Percentiles rank a stretch among this genome's conserved stretches.
Conservation (phyloP, 2,113 vertebrate species). For the Coptodon rendalli region DNA sequence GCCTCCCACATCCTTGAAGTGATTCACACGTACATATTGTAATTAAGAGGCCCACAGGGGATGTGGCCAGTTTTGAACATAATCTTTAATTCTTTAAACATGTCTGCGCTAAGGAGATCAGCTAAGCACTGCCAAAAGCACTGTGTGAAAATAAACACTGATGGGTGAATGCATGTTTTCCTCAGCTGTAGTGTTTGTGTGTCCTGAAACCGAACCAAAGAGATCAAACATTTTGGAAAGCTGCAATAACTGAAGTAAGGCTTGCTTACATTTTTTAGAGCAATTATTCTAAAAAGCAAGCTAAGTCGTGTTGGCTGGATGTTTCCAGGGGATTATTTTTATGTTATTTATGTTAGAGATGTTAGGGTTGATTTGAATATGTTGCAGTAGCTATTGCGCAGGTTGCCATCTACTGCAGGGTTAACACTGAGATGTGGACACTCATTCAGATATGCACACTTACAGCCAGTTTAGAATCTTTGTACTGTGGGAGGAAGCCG, state of each 20-base stretch:
- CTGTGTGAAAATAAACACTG: slow-evolving; percentile 24
- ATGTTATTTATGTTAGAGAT: background rate
- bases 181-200: background rate
- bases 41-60: slow-evolving; percentile 17
- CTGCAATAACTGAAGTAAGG: background rate
- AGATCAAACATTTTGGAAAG: background rate
- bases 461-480: background rate
- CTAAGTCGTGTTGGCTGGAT: background rate
- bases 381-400: background rate
- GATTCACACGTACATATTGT: background rate
- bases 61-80: background rate
- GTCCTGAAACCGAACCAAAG: background rate
- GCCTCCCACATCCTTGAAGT: slow-evolving; percentile 7
- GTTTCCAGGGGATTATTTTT: background rate
- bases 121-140: background rate
- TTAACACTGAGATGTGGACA: background rate
- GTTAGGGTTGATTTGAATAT: background rate
- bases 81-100: slow-evolving; percentile 33
- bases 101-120: background rate
- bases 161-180: slow-evolving; percentile 10
- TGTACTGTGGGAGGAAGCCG: background rate
- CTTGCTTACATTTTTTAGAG: slow-evolving; percentile 10
- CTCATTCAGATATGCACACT: background rate
- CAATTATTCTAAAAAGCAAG: background rate
- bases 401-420: background rate